Percentiles rank a stretch among this genome's conserved stretches.
phyloP scores from a whole-genome alignment of 2,888 invertebrate genomes.

The Odontocolon sp. region DNA sequence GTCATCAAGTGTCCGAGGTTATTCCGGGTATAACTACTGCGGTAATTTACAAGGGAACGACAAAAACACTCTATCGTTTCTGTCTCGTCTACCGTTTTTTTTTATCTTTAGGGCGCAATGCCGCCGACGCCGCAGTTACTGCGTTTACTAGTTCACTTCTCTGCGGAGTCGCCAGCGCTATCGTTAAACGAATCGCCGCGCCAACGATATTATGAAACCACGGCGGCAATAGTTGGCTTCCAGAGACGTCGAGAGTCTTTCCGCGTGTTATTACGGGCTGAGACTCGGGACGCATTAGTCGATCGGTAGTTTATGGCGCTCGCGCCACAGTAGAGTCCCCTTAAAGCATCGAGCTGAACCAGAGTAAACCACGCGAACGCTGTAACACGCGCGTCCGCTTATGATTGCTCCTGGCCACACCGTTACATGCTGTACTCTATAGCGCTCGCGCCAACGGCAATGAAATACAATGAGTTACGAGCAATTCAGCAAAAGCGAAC shows the following conservation, averaged over 20 bases:
- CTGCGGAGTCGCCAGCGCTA: slow-evolving; percentile 33
- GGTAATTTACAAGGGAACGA: slow-evolving; percentile 49
- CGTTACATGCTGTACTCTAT: slow-evolving; percentile 68
- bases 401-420: slow-evolving; percentile 68
- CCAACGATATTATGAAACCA: slow-evolving; percentile 55
- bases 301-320: slow-evolving; percentile 55
- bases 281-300: slow-evolving; percentile 54
- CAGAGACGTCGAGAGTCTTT: slow-evolving; percentile 36
- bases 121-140: slow-evolving; percentile 8
- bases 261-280: slow-evolving; percentile 53
- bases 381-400: slow-evolving; percentile 37
- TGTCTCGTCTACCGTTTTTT: slow-evolving; percentile 25
- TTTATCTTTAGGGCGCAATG: slow-evolving; percentile 2
- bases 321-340: slow-evolving; percentile 20
- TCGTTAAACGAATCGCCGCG: slow-evolving; percentile 57
- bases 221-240: slow-evolving; percentile 20
- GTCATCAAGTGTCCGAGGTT: slow-evolving; percentile 10
- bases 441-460: slow-evolving; percentile 48
- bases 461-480: slow-evolving; percentile 76
- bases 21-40: slow-evolving; percentile 22
- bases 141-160: slow-evolving; percentile 17
- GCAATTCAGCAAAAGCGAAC: slow-evolving; percentile 68
- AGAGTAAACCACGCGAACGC: slow-evolving; percentile 18
- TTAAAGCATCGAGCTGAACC: slow-evolving; percentile 45
- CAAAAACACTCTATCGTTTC: slow-evolving; percentile 57